Evolutionary conservation across 2,113 vertebrate genomes (phyloP).

Genomic region (Sceloporus undulatus): DNA sequence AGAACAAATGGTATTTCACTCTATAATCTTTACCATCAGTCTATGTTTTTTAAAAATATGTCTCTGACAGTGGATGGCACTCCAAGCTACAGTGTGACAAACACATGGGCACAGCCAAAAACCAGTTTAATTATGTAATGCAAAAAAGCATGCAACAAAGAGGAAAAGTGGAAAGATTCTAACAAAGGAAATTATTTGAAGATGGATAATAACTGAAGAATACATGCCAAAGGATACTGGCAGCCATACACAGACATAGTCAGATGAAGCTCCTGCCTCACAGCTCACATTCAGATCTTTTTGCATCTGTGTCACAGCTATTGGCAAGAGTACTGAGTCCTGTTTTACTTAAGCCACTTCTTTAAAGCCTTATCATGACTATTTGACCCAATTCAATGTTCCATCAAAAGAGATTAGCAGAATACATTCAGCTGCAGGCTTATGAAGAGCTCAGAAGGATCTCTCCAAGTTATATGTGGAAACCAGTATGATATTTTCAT

Average conservation of each 20-base stretch:
- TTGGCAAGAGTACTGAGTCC: neutral
- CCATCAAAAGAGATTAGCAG: constrained; percentile 4
- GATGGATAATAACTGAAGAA: neutral
- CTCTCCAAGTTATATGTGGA: constrained; percentile 23
- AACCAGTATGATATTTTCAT: neutral
- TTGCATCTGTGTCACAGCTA: constrained; percentile 1
- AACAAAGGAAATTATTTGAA: neutral
- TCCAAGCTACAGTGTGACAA: neutral
- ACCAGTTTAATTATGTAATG: neutral
- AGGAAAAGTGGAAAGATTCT: neutral
- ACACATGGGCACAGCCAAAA: neutral
- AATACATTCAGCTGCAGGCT: constrained; percentile 4
- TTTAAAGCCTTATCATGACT: constrained; percentile 30
- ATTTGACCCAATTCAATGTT: neutral
- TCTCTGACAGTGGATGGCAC: neutral
- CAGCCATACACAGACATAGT: neutral
- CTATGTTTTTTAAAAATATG: accelerated
- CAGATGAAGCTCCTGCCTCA: neutral
- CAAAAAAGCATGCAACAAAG: neutral
- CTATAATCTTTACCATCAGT: neutral
- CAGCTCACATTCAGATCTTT: neutral
- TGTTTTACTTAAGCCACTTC: neutral
- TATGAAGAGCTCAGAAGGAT: constrained; percentile 32
- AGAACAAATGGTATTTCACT: neutral
- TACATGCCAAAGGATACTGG: neutral